These are phyloP conservation scores for Ia io DNA, from an alignment of 2,113 vertebrate genomes.

Conservation along the genomic window DNA sequence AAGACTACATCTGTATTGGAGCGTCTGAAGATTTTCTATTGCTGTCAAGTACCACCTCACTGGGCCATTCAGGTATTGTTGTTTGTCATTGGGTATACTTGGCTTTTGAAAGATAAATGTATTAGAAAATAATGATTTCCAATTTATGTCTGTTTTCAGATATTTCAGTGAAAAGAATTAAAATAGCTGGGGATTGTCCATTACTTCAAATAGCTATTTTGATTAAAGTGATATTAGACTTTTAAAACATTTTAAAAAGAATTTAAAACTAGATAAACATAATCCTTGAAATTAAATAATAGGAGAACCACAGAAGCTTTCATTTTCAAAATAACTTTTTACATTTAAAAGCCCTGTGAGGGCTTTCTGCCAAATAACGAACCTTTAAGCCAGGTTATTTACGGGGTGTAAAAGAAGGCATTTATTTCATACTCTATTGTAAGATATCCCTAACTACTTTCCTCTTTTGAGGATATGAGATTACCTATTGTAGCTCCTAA, in stretches of 20 bases:
- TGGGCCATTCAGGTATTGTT: slow-evolving; percentile 91
- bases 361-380: neutral
- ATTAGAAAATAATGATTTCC: slow-evolving; percentile 9
- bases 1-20: slow-evolving; percentile 84
- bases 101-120: neutral
- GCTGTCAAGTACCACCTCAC: slow-evolving; percentile 89
- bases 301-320: neutral
- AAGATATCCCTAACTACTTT: neutral
- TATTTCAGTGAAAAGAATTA: slow-evolving; percentile 28
- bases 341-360: neutral
- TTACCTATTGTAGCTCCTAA: neutral
- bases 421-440: neutral
- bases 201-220: slow-evolving; percentile 33
- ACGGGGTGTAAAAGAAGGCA: neutral
- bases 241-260: slow-evolving; percentile 23
- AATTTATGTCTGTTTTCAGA: slow-evolving; percentile 16
- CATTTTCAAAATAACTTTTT: slow-evolving; percentile 21
- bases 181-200: neutral
- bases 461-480: neutral
- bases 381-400: neutral
- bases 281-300: slow-evolving; percentile 25
- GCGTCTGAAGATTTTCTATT: slow-evolving; percentile 95
- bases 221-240: slow-evolving; percentile 31
- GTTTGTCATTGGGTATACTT: neutral
- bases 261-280: slow-evolving; percentile 22